Evolutionary conservation across 1,140 invertebrate genomes (phyloP).

Genomic region (Heliconius himera): DNA sequence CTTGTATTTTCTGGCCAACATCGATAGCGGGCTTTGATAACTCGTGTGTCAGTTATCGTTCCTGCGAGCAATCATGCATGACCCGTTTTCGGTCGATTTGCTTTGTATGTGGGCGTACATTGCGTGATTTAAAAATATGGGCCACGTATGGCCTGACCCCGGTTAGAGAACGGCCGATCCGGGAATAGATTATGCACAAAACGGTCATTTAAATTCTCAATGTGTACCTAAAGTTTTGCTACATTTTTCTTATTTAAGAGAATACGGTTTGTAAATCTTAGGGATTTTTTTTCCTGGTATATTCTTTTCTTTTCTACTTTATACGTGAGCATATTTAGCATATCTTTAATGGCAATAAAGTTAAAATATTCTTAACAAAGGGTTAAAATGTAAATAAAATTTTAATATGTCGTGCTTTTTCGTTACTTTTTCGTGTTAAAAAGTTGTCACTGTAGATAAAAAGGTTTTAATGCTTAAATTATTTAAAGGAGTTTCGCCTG

Average conservation of each 20-base stretch:
- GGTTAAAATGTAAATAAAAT: background rate
- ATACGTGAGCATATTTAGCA: background rate
- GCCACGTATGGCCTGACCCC: slow-evolving; percentile 19
- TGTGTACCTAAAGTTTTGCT: background rate
- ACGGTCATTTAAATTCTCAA: background rate
- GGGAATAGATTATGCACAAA: background rate
- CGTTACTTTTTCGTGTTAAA: slow-evolving; percentile 1
- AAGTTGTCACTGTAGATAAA: background rate
- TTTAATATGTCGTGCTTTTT: background rate
- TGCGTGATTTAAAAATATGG: slow-evolving; percentile 30
- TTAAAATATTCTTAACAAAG: background rate
- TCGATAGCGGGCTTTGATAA: slow-evolving; percentile 31
- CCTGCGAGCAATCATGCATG: slow-evolving; percentile 40
- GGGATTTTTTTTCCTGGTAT: background rate
- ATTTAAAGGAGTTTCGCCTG: background rate
- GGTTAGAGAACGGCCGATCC: background rate
- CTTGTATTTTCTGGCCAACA: slow-evolving; percentile 26
- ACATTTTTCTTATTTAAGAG: background rate
- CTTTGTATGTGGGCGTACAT: slow-evolving; percentile 34
- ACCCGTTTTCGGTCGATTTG: slow-evolving; percentile 35
- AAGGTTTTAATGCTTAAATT: slow-evolving; percentile 3
- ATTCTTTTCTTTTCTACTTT: background rate
- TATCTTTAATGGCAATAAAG: background rate
- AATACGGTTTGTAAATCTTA: background rate
- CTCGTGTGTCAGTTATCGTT: slow-evolving; percentile 34